Evolutionary conservation across 2,797 vertebrate genomes (phyloP).

Genomic region (Sebastes diploproa): DNA sequence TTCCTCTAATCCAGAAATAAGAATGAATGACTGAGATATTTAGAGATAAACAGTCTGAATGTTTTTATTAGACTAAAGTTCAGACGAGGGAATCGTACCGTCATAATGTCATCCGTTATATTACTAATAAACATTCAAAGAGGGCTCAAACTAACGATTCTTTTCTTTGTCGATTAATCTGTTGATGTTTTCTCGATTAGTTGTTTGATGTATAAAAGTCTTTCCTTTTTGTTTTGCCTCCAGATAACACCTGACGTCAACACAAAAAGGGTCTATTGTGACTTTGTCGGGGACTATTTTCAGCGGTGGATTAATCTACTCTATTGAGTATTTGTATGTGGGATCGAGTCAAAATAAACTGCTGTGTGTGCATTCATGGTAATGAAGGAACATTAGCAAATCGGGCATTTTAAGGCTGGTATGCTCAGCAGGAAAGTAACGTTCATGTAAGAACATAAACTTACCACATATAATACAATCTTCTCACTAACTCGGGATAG

Average conservation of each 20-base stretch:
- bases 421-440: not conserved
- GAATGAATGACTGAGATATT: not conserved
- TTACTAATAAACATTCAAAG: not conserved
- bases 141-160: no score
- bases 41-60: not conserved
- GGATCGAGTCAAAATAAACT: no score
- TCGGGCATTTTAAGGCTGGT: not conserved
- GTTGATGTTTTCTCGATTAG: no score
- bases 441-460: no score
- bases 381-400: not conserved
- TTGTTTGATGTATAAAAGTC: no score
- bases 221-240: no score
- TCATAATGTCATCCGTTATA: not conserved
- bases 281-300: no score
- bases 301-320: no score
- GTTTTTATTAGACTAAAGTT: not conserved
- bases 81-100: not conserved
- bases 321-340: not conserved
- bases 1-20: constrained; percentile 45
- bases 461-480: not conserved
- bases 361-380: no score
- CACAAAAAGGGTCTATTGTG: no score
- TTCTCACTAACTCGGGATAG: not conserved
- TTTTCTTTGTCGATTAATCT: no score
- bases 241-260: no score